Evolutionary conservation across 2,113 vertebrate species (phyloP), one percentile per base, ranked within the genome.

Genomic region (Chionodraco myersi): DNA sequence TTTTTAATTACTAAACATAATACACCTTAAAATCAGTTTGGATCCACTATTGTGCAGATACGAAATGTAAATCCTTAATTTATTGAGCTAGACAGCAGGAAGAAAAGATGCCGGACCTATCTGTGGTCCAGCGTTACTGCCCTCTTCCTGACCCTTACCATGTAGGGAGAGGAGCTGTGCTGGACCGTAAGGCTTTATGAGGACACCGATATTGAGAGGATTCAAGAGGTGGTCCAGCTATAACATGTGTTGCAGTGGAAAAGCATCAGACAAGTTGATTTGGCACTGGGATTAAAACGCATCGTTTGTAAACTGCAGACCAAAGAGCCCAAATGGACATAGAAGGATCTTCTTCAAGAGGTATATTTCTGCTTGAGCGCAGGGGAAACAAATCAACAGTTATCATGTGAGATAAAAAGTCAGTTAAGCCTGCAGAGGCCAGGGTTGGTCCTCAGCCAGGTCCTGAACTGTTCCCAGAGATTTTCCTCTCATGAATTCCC

Each of bases 101-200:
- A 79, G 56, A 77, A 67, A 82, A 81, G 56, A 87, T 63, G 54
- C 65, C 80, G 73, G 72, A 75, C 47, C 41, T 78, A 45, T 54
- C 54, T 83, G 72, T 63, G 61, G 11, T 75, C 65, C 47, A 67
- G 59, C 36, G 57, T 57, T 6, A 26, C 72, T 75, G 69, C 68
- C 75, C 75, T 80, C 54, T 26, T 74, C 70, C 0, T 34, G 57
- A 73, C 85, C 83, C 68, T 85, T 26, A 85, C 92, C 90, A 86
- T 91, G 79, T 91, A 93, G 83, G 90, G 91, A 89, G 61, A 79
- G 62, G 36, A 63, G 70, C 63, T 52, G 59, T 23, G 67, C 68
- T 12, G 21, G 41, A 48, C 58, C 48, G 59, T 36, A 58, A 66
- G 66, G 72, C 78, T 74, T 84, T 34, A 73, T 68, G 69, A 85